Conservation (phyloP, 2,888 invertebrate species). For the Dynastes maya region DNA sequence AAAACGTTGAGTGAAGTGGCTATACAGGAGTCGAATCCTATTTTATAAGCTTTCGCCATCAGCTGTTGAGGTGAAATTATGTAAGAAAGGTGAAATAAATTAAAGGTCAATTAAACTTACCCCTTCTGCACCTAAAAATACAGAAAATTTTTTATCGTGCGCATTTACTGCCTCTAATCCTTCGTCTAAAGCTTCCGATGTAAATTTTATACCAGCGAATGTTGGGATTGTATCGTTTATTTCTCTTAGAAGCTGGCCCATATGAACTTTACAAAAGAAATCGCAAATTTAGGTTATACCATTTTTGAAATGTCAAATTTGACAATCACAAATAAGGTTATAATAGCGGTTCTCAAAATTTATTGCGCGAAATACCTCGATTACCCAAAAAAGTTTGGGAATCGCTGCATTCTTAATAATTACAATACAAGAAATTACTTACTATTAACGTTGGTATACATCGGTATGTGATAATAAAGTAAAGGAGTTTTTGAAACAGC, state of each 20-base stretch:
- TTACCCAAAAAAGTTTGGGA: too few species aligned
- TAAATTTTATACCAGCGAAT: conserved; percentile 87
- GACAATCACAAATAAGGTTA: neutral
- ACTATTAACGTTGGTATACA: conserved; percentile 82
- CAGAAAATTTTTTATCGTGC: conserved; percentile 71
- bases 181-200: conserved; percentile 81
- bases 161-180: conserved; percentile 75
- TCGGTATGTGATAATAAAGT: conserved; percentile 88
- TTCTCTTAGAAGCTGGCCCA: conserved; percentile 80
- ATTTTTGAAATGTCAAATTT: neutral
- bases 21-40: conserved; percentile 83
- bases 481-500: conserved; percentile 85
- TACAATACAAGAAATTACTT: conserved; percentile 66
- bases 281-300: neutral
- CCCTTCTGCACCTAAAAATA: conserved; percentile 81
- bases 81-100: conserved; percentile 7
- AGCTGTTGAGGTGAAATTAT: conserved; percentile 70
- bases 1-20: conserved; percentile 81
- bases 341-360: neutral
- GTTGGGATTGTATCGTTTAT: conserved; percentile 79
- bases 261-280: conserved; percentile 75
- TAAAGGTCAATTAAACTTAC: conserved; percentile 68
- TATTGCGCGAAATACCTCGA: too few species aligned
- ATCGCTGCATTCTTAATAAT: too few species aligned
- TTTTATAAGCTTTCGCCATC: conserved; percentile 77